These are phyloP conservation scores for Morpho helenor DNA, from an alignment of 2,888 invertebrate genomes.

Conservation along the genomic window DNA sequence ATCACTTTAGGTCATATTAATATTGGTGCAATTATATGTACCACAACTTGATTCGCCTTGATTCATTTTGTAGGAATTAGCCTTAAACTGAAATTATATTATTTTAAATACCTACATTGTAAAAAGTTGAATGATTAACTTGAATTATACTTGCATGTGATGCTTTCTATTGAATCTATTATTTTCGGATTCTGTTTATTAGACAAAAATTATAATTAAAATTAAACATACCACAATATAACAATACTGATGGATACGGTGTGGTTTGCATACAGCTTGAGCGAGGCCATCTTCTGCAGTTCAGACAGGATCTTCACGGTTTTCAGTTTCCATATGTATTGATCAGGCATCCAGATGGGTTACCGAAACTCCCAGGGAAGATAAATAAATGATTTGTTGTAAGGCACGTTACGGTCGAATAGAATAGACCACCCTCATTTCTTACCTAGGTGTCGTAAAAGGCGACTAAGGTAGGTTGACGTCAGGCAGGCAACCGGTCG, in stretches of 20 bases:
- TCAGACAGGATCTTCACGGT: slow-evolving; percentile 81
- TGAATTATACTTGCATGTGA: no score
- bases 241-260: slow-evolving; percentile 82
- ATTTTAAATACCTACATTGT: no score
- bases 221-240: slow-evolving; percentile 75
- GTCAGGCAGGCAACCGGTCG: no score
- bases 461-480: no score
- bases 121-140: no score
- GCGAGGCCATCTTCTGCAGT: slow-evolving; percentile 81
- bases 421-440: no score
- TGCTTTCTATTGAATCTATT: neutral
- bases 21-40: neutral
- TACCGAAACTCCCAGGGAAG: slow-evolving; percentile 81
- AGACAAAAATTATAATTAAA: neutral
- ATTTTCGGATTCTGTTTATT: neutral
- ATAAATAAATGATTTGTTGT: slow-evolving; percentile 72
- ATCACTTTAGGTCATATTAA: slow-evolving; percentile 1
- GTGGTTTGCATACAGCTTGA: slow-evolving; percentile 80
- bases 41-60: no score
- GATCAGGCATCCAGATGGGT: slow-evolving; percentile 81
- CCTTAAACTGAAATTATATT: no score
- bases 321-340: slow-evolving; percentile 81
- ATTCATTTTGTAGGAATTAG: no score
- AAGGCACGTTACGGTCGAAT: slow-evolving; percentile 60
- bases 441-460: no score